Percentiles rank a stretch among this genome's conserved stretches.
Evolutionary conservation across 2,797 vertebrate genomes (phyloP).

Genomic region (Notoglanidium macrostoma): DNA sequence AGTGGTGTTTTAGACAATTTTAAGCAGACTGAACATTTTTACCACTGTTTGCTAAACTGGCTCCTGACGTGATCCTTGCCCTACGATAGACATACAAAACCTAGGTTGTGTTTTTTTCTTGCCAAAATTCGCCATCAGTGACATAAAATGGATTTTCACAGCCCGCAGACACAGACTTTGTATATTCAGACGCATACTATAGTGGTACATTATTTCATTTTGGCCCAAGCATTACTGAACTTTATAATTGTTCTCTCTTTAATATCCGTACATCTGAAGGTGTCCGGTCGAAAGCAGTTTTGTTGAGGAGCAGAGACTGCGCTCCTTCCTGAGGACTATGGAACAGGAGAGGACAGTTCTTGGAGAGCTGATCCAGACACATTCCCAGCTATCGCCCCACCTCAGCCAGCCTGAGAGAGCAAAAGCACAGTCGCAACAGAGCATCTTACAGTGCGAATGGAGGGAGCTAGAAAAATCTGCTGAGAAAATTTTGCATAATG

Average conservation of each 20-base stretch:
- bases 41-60: neutral
- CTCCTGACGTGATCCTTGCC: neutral
- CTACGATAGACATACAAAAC: neutral
- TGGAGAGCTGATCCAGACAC: constrained; percentile 72
- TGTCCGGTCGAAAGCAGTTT: constrained; percentile 74
- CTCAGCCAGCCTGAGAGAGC: constrained; percentile 76
- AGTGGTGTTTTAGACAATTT: neutral
- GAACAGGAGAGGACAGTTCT: constrained; percentile 75
- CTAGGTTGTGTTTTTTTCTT: neutral
- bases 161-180: neutral
- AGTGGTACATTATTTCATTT: neutral
- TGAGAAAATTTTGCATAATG: constrained; percentile 72
- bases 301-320: constrained; percentile 74
- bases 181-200: neutral
- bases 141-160: neutral
- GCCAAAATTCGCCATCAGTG: neutral
- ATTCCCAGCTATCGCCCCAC: constrained; percentile 66
- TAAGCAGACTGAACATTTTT: neutral
- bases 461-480: constrained; percentile 71
- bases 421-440: constrained; percentile 70
- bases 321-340: constrained; percentile 71
- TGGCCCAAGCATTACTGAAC: neutral
- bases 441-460: constrained; percentile 77
- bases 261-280: constrained; percentile 65
- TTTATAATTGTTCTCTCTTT: neutral